Evolutionary conservation across 2,113 vertebrate genomes (phyloP).

Genomic region (Arothron firmamentum): DNA sequence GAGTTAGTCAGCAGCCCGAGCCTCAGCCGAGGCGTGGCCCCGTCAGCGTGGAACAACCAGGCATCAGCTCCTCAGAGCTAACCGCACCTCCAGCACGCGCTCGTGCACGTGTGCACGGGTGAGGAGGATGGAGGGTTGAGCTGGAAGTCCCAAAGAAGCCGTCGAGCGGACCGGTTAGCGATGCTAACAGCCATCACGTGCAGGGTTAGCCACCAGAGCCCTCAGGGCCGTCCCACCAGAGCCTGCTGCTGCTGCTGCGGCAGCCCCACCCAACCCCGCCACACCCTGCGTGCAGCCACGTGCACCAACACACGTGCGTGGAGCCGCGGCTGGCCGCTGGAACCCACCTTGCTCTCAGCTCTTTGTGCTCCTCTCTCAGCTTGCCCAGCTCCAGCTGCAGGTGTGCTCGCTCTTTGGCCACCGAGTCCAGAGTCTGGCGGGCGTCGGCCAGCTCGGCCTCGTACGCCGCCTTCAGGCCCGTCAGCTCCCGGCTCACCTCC

Average conservation of each 20-base stretch:
- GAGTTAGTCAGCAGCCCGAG: conserved; percentile 63
- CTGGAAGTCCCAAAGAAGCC: too few relatives aligned
- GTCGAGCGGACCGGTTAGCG: too few relatives aligned
- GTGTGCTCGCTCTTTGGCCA: conserved; percentile 93
- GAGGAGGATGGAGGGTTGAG: too few relatives aligned
- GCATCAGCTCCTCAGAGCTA: too few relatives aligned
- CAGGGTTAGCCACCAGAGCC: too few relatives aligned
- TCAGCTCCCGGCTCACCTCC: conserved; percentile 89
- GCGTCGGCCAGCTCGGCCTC: conserved; percentile 93
- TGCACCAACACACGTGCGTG: not conserved
- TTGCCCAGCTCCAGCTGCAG: conserved; percentile 94
- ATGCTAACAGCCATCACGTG: too few relatives aligned
- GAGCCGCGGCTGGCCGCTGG: too few relatives aligned
- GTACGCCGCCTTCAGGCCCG: conserved; percentile 90
- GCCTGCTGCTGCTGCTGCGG: too few relatives aligned
- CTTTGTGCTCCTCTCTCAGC: conserved; percentile 88
- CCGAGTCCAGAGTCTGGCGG: conserved; percentile 93
- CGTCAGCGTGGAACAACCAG: not conserved
- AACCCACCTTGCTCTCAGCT: conserved; percentile 91
- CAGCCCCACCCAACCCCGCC: too few relatives aligned
- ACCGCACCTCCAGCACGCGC: too few relatives aligned
- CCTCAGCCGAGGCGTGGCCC: conserved; percentile 39
- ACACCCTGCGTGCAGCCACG: not conserved
- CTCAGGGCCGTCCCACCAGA: too few relatives aligned
- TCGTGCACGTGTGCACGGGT: too few relatives aligned